Percentiles rank a stretch among this genome's conserved stretches.
Evolutionary conservation across 2,797 vertebrate genomes (phyloP).

Genomic region (Alcedo quadribrachys): DNA sequence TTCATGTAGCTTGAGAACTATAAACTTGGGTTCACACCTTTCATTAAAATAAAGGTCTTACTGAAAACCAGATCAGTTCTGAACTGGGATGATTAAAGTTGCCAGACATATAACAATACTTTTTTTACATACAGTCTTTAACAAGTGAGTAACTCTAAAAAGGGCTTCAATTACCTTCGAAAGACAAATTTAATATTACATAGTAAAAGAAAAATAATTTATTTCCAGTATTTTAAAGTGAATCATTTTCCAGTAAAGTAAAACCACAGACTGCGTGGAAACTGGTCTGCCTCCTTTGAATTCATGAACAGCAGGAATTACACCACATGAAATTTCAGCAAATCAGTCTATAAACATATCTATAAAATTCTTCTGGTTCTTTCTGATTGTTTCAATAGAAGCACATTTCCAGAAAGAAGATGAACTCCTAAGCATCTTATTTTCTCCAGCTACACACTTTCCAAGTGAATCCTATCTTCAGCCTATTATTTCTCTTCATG

Average conservation of each 20-base stretch:
- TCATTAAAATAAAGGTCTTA: neutral
- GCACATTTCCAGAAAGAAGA: neutral
- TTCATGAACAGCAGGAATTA: constrained; percentile 33
- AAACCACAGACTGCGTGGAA: constrained; percentile 15
- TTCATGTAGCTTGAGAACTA: neutral
- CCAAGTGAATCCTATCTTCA: neutral
- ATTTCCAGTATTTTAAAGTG: neutral
- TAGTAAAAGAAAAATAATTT: neutral
- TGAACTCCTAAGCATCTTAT: neutral
- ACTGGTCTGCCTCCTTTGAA: neutral
- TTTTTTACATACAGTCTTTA: neutral
- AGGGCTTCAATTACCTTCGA: neutral
- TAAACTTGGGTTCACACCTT: neutral
- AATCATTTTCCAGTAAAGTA: constrained; percentile 25
- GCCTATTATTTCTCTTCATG: neutral
- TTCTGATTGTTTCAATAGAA: neutral
- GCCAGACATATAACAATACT: neutral
- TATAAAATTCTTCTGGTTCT: neutral
- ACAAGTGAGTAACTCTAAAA: neutral
- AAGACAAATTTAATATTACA: constrained; percentile 12
- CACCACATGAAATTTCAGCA: neutral
- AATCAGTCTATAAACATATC: neutral
- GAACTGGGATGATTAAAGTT: neutral
- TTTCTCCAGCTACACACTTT: neutral
- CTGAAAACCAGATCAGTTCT: neutral